Base-by-base conservation (phyloP, 2,888 invertebrate species). In the Spodoptera picta region DNA sequence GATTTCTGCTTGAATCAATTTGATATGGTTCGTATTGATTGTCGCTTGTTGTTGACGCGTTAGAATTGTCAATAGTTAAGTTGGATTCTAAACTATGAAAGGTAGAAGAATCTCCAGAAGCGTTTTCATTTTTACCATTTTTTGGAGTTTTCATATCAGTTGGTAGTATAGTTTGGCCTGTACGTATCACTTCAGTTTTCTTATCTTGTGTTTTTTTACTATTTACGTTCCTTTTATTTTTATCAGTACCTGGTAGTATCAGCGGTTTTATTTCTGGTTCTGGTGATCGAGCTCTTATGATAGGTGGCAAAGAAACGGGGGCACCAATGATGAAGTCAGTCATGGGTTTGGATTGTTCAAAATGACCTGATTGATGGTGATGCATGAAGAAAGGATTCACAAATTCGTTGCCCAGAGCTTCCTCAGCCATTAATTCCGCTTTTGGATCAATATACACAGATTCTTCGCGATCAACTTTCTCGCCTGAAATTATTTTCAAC, bases 281-380 rank as follows among this genome's bases (percentile, higher is more conserved):
- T 49, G 91, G 90, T 44, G 92, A 85, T 27, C 89, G 74, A 6
- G 87, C 82, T 79, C 87, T 89, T 54, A 92, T 73, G 43, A 91
- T 81, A 6, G 92, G 92, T 24, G 93, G 93, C 14, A 94, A 83
- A 44, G 94, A 94, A 43, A 95, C 95, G n/a, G 95, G 95, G 48
- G 94, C 95, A 46, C 95, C 95, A 65, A 95, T 95, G 42, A 92
- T 93, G 75, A 95, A 95, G 76, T 95, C 92, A n/a, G 93, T 84
- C 19, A 87, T 77, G 0, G 88, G 89, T 44, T 23, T 24, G 4
- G 80, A 66, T 59, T 81, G 76, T 52, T 85, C 84, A 57, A 79
- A 76, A 50, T 83, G 51, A 44, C 64, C 75, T n/a, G 79, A 80
- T 62, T 84, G 85, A 48, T 87, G 84, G 67, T 89, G 87, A 71